Conservation (phyloP, 1,140 invertebrate species). For the Musca vetustissima region DNA sequence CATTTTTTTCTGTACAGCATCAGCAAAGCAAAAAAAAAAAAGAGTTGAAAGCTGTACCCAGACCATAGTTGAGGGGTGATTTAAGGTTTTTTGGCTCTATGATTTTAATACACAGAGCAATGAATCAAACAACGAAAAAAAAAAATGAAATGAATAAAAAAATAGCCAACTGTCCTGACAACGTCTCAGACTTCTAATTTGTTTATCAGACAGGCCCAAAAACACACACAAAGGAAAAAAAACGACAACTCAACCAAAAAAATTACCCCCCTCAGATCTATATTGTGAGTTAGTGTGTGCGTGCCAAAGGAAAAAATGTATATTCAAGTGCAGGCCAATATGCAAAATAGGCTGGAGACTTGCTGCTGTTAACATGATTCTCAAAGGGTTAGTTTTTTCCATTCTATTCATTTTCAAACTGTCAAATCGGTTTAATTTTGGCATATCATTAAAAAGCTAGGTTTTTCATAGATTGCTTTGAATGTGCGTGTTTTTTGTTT, state of each 20-base stretch:
- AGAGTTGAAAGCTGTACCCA: constrained; percentile 23
- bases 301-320: background rate
- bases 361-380: background rate
- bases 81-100: background rate
- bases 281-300: background rate
- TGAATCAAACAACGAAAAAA: constrained; percentile 1
- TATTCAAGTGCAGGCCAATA: background rate
- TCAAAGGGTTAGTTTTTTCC: constrained; percentile 14
- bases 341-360: background rate
- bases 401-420: background rate
- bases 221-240: no score
- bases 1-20: no score
- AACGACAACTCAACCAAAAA: background rate
- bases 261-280: constrained; percentile 14
- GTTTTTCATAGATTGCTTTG: background rate
- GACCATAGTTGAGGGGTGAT: constrained; percentile 10
- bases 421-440: constrained; percentile 23
- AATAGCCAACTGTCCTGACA: constrained; percentile 12
- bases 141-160: background rate
- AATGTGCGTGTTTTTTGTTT: background rate
- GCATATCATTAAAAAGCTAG: background rate
- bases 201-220: constrained; percentile 8
- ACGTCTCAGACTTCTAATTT: constrained; percentile 18
- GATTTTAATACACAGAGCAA: background rate
- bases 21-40: background rate